Percentiles rank a stretch among this genome's conserved stretches.
Conservation (phyloP, 2,797 vertebrate genomes). For the Cyclopterus lumpus region DNA sequence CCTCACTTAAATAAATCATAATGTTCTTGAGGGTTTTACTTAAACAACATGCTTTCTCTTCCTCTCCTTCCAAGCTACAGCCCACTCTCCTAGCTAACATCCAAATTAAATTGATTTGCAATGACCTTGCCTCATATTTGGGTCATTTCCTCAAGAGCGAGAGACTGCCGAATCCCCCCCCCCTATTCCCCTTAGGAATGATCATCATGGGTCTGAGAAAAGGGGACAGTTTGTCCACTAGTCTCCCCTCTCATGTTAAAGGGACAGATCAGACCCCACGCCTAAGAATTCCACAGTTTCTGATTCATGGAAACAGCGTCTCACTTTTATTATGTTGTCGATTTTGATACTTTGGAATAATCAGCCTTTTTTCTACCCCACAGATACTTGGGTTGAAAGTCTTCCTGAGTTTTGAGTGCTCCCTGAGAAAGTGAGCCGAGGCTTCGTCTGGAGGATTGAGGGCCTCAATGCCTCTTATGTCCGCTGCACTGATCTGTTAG, state of each 20-base stretch:
- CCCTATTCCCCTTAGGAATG: not conserved
- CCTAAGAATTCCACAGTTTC: conserved; percentile 32
- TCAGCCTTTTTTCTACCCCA: conserved; percentile 30
- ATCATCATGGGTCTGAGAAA: conserved; percentile 26
- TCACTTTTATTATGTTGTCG: conserved; percentile 20
- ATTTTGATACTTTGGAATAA: conserved; percentile 47
- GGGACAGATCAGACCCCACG: conserved; percentile 9
- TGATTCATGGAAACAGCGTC: conserved; percentile 30
- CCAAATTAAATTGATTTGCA: conserved; percentile 52
- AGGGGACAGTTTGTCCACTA: conserved; percentile 22
- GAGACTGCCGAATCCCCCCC: conserved; percentile 6
- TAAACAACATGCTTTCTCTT: conserved; percentile 77
- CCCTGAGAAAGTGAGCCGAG: conserved; percentile 41
- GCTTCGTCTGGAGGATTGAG: conserved; percentile 48
- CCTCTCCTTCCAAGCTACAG: conserved; percentile 37
- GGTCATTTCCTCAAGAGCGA: conserved; percentile 51
- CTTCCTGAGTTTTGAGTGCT: conserved; percentile 48
- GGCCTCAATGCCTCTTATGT: conserved; percentile 60
- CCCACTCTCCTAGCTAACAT: conserved; percentile 39
- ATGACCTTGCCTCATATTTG: conserved; percentile 74
- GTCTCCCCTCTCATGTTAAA: conserved; percentile 28
- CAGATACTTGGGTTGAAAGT: conserved; percentile 51
- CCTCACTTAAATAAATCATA: conserved; percentile 91
- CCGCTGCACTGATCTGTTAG: conserved; percentile 75
- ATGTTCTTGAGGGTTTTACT: conserved; percentile 88